phyloP scores from a whole-genome alignment of 2,797 vertebrate species.

The Orestias chungarensis region DNA sequence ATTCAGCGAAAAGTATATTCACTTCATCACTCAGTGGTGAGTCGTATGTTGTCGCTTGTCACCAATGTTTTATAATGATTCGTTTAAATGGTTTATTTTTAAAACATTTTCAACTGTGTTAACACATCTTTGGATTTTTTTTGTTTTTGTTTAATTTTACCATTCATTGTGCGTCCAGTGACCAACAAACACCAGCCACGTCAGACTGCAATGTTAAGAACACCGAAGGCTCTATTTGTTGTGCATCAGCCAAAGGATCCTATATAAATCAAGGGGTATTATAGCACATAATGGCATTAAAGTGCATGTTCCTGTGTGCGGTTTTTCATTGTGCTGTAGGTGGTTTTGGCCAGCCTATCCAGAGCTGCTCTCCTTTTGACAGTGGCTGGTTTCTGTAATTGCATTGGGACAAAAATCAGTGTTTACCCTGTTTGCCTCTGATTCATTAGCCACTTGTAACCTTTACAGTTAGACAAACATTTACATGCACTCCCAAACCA shows the following conservation, averaged over 20 bases:
- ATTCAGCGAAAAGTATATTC: slow-evolving; percentile 96
- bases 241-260: slow-evolving; percentile 28
- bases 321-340: slow-evolving; percentile 45
- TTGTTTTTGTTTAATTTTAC: slow-evolving; percentile 3
- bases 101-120: slow-evolving; percentile 3
- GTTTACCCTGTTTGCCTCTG: slow-evolving; percentile 60
- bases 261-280: slow-evolving; percentile 26
- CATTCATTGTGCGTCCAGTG: slow-evolving; percentile 8
- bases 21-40: slow-evolving; percentile 99
- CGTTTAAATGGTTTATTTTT: not conserved
- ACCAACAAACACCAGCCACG: not conserved
- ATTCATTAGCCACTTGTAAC: slow-evolving; percentile 65
- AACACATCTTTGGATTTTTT: not conserved
- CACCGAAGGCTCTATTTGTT: slow-evolving; percentile 35
- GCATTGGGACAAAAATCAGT: slow-evolving; percentile 53
- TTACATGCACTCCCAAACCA: slow-evolving; percentile 50
- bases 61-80: not conserved
- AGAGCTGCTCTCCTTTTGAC: slow-evolving; percentile 23
- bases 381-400: slow-evolving; percentile 46
- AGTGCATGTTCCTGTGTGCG: slow-evolving; percentile 40
- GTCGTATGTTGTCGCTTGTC: slow-evolving; percentile 67
- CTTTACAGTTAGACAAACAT: slow-evolving; percentile 62
- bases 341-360: slow-evolving; percentile 19
- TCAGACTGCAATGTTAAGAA: slow-evolving; percentile 18
- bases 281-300: slow-evolving; percentile 32